Evolutionary conservation across 2,113 vertebrate genomes (phyloP).

Genomic region (Chloropsis cyanopogon): DNA sequence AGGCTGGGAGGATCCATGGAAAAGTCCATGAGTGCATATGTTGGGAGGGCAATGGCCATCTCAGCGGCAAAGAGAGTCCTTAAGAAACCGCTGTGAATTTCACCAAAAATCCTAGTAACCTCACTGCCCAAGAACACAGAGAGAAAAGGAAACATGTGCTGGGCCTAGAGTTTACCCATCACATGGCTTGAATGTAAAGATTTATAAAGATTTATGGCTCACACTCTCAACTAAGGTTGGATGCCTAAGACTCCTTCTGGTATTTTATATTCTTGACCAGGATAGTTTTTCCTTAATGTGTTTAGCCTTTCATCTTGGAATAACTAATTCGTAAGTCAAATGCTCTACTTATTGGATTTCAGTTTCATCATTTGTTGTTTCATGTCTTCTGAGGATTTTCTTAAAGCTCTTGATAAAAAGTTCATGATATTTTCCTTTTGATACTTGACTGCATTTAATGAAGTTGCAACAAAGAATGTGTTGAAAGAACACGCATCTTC

Average conservation of each 20-base stretch:
- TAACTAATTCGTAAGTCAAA: background rate
- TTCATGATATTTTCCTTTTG: conserved; percentile 6
- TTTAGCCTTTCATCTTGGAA: background rate
- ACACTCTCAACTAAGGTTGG: background rate
- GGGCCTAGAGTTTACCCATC: background rate
- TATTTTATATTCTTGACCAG: background rate
- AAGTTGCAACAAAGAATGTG: background rate
- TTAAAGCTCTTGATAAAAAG: conserved; percentile 2
- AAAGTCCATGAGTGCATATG: rapidly evolving
- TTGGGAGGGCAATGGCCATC: background rate
- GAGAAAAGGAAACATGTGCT: background rate
- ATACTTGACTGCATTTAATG: background rate
- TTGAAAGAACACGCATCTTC: background rate
- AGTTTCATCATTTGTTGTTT: background rate
- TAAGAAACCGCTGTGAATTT: background rate
- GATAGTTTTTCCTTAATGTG: background rate
- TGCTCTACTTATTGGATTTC: background rate
- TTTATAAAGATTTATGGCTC: background rate
- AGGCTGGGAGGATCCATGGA: background rate
- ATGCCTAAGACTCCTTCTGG: background rate
- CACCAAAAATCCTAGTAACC: background rate
- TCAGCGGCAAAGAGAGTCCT: background rate
- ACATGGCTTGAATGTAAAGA: background rate
- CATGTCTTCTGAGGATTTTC: background rate
- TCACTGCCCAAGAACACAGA: background rate